A percentile compares a stretch with the other conserved stretches of the same genome.
These are phyloP conservation scores for Odontamblyopus lacepedii DNA, from an alignment of 2,797 vertebrate genomes.

Conservation along the genomic window DNA sequence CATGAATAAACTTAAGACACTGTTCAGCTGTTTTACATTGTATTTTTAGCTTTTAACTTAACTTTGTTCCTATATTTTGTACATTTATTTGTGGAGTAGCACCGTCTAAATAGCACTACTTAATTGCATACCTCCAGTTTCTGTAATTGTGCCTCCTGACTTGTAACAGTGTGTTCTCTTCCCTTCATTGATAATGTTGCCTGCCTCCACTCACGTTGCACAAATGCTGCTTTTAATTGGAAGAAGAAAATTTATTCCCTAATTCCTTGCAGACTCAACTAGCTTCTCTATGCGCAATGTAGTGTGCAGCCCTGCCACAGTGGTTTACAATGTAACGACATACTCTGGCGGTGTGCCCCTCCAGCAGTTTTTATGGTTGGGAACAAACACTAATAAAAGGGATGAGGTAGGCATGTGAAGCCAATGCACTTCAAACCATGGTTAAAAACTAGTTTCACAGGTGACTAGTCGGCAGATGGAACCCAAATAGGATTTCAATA, in stretches of 20 bases:
- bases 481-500: slow-evolving; percentile 77
- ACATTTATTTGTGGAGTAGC: slow-evolving; percentile 52
- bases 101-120: slow-evolving; percentile 61
- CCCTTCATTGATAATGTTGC: slow-evolving; percentile 66
- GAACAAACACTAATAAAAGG: slow-evolving; percentile 76
- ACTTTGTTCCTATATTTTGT: slow-evolving; percentile 50
- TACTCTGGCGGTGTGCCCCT: slow-evolving; percentile 53
- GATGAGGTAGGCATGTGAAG: slow-evolving; percentile 47
- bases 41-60: slow-evolving; percentile 52
- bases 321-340: slow-evolving; percentile 77
- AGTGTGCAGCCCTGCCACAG: slow-evolving; percentile 58
- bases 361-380: slow-evolving; percentile 67
- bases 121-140: slow-evolving; percentile 63
- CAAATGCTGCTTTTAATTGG: slow-evolving; percentile 73
- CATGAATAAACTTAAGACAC: background rate
- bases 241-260: slow-evolving; percentile 66
- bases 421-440: slow-evolving; percentile 55
- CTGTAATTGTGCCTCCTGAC: slow-evolving; percentile 71
- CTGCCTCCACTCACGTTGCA: slow-evolving; percentile 54
- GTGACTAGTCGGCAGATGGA: slow-evolving; percentile 77
- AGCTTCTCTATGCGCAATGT: slow-evolving; percentile 40
- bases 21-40: slow-evolving; percentile 17
- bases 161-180: slow-evolving; percentile 68
- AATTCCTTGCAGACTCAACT: slow-evolving; percentile 64
- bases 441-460: slow-evolving; percentile 82